A percentile compares a stretch with the other conserved stretches of the same genome.
phyloP scores from a whole-genome alignment of 2,888 invertebrate genomes.

The Eretmocerus hayati region DNA sequence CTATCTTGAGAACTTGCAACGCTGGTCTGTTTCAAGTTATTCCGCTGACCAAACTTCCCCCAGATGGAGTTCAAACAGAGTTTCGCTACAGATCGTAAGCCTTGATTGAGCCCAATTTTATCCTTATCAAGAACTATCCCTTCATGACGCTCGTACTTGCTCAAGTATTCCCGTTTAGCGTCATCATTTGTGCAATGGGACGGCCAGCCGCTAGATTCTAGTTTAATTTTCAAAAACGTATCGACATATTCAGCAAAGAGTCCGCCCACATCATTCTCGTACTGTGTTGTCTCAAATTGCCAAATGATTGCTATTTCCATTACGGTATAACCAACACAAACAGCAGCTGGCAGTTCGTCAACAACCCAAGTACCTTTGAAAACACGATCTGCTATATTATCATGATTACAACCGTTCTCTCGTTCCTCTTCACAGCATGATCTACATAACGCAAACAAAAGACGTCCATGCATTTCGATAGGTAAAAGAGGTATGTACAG shows the following conservation, averaged over 20 bases:
- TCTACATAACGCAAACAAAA: conserved; percentile 36
- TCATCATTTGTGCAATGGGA: neutral
- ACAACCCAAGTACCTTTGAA: conserved; percentile 36
- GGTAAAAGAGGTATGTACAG: no score
- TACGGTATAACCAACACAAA: conserved; percentile 34
- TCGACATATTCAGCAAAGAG: no score
- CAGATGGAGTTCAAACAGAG: conserved; percentile 12
- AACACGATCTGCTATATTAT: conserved; percentile 23
- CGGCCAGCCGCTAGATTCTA: conserved; percentile 19
- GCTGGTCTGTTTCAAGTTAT: neutral
- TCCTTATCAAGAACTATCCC: neutral
- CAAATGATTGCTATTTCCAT: conserved; percentile 35
- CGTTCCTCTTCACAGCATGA: conserved; percentile 31
- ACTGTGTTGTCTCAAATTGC: conserved; percentile 31
- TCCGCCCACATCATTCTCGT: conserved; percentile 21
- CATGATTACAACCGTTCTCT: conserved; percentile 7
- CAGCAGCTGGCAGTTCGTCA: conserved; percentile 36
- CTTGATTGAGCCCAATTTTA: conserved; percentile 10
- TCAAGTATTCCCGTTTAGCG: neutral
- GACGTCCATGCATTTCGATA: no score
- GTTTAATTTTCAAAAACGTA: no score
- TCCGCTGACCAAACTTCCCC: conserved; percentile 12
- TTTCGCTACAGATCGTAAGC: conserved; percentile 12
- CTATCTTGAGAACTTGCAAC: neutral
- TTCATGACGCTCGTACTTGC: neutral